phyloP scores from a whole-genome alignment of 2,797 vertebrate genomes.

The Scolopax rusticola region DNA sequence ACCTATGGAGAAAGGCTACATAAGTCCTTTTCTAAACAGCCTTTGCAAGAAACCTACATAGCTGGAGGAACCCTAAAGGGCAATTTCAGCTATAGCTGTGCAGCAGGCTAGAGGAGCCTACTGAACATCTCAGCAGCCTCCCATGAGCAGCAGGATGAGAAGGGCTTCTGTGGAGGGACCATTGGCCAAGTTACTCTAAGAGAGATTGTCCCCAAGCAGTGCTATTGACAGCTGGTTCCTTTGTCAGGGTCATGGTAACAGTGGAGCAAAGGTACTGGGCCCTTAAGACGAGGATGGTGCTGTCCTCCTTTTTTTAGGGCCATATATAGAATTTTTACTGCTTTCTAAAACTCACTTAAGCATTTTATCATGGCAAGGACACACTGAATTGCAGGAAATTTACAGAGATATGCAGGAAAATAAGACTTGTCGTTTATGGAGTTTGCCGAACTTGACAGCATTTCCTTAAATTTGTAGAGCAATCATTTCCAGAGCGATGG shows the following conservation, averaged over 20 bases:
- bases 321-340: background rate
- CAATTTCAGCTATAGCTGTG: background rate
- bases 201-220: background rate
- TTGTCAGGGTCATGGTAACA: background rate
- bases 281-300: background rate
- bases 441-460: background rate
- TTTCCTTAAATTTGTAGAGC: background rate
- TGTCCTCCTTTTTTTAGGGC: accelerated
- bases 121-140: background rate
- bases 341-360: background rate
- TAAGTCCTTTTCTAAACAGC: background rate
- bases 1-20: background rate
- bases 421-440: background rate
- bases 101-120: background rate
- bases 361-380: background rate
- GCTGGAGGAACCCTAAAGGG: background rate
- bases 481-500: background rate
- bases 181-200: background rate
- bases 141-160: accelerated
- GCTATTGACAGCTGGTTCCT: background rate
- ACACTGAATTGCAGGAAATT: background rate
- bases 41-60: background rate
- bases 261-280: background rate
- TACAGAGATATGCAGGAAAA: constrained; percentile 1
- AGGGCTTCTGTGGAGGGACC: background rate